A percentile compares a stretch with the other conserved stretches of the same genome.
These are phyloP conservation scores for Megathymus violae DNA, from an alignment of 1,140 invertebrate genomes.

Conservation along the genomic window DNA sequence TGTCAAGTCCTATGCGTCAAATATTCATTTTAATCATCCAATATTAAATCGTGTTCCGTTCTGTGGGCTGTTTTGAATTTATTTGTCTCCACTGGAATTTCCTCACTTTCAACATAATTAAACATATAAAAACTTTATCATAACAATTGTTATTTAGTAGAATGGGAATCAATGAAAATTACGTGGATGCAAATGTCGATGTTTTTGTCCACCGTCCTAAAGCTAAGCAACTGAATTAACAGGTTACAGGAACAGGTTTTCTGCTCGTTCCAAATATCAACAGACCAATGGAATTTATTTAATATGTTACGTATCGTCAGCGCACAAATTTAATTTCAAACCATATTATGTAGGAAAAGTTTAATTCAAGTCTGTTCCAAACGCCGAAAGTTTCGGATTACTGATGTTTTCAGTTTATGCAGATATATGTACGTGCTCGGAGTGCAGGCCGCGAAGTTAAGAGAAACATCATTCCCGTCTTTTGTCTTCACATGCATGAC, in stretches of 20 bases:
- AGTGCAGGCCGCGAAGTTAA: slow-evolving; percentile 35
- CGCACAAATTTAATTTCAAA: slow-evolving; percentile 45
- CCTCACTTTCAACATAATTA: no score
- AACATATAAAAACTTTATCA: no score
- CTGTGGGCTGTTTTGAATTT: no score
- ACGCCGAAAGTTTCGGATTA: slow-evolving; percentile 48
- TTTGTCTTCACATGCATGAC: slow-evolving; percentile 21
- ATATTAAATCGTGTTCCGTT: no score
- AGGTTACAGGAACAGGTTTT: slow-evolving; percentile 3
- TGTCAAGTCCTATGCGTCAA: no score
- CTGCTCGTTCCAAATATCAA: slow-evolving; percentile 13
- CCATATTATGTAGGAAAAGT: slow-evolving; percentile 44
- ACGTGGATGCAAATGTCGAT: no score
- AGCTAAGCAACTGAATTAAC: slow-evolving; percentile 15
- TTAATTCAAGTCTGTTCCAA: slow-evolving; percentile 45
- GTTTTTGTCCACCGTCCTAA: no score
- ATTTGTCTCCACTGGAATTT: no score
- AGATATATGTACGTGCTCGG: slow-evolving; percentile 38
- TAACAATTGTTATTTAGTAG: no score
- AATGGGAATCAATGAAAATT: no score
- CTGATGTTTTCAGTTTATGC: slow-evolving; percentile 53
- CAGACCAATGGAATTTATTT: slow-evolving; percentile 7
- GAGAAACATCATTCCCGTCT: slow-evolving; percentile 39
- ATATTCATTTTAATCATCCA: no score
- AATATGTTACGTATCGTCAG: slow-evolving; percentile 28